Evolutionary conservation across 1,140 invertebrate genomes (phyloP).

Genomic region (Reticulitermes speratus): DNA sequence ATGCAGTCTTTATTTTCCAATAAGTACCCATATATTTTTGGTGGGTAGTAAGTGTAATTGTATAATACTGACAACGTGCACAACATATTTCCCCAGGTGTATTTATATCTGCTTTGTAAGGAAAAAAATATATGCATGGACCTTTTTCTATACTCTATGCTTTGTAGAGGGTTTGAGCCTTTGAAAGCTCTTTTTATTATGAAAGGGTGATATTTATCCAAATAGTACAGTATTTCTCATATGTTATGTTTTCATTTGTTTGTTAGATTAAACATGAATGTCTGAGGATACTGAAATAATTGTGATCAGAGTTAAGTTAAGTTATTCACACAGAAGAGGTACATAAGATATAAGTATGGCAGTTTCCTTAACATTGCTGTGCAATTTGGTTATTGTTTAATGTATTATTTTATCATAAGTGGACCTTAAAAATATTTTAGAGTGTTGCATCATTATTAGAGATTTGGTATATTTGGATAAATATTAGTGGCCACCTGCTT

Average conservation of each 20-base stretch:
- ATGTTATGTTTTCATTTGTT: constrained; percentile 2
- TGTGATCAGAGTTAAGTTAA: constrained; percentile 4
- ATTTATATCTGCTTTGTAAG: not conserved
- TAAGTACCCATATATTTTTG: too few species aligned
- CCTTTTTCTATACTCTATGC: not conserved
- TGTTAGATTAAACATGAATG: not conserved
- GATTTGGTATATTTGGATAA: not conserved
- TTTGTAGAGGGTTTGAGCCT: not conserved
- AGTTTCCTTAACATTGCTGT: not conserved
- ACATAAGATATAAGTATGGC: not conserved
- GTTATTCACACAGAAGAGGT: not conserved
- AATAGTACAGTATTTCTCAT: not conserved
- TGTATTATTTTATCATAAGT: constrained; percentile 4
- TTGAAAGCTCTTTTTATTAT: not conserved
- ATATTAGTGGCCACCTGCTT: not conserved
- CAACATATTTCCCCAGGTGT: too few species aligned
- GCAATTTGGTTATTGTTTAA: constrained; percentile 9
- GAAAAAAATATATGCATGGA: not conserved
- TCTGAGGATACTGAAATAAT: not conserved
- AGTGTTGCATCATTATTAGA: not conserved
- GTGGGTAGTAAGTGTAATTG: too few species aligned
- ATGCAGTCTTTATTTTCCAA: too few species aligned
- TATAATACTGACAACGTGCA: too few species aligned
- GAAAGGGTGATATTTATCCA: not conserved
- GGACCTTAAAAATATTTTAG: not conserved